Evolutionary conservation across 2,113 vertebrate genomes (phyloP), one percentile per base, ranked within the genome.

Genomic region (Balaeniceps rex): DNA sequence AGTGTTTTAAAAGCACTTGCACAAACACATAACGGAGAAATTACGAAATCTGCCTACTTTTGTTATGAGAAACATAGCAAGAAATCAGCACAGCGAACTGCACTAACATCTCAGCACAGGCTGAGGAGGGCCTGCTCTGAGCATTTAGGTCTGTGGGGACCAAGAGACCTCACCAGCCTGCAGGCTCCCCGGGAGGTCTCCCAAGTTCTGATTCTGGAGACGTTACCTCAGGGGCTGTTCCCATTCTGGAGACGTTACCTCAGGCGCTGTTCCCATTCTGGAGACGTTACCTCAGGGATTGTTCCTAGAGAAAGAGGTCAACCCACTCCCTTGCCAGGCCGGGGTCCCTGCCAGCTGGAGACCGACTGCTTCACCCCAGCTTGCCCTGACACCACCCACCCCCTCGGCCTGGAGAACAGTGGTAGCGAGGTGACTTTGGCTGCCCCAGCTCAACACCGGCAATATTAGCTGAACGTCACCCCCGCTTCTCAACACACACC

Each of bases 371-470:
- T n/a, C 25, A 25, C 25, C 46, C 36, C 19, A 29, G 46, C 36
- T 29, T 24, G 36, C 46, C 57, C 31, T 19, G 9, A 19, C 25
- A 23, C n/a, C 66, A 40, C 15, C 31, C 24, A 6, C 24, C 55
- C 24, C 24, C 29, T 21, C 2, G 0, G 66, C n/a, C 55, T 1
- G 4, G 28, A 7, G 52, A 60, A 51, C 36, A 4, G 55, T 2
- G 9, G 8, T 7, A 38, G 34, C 2, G 4, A n/a, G 36, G 14
- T 18, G 24, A 15, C 81, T 34, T 40, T 29, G 46, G 29, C 52
- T 33, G 28, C 52, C 28, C 16, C 33, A 16, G 40, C 54, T 49
- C 65, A 70, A 36, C 26, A 36, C 52, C 3, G 2, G 23, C 29
- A 11, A 29, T 42, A 61, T 28, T 23, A 34, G 29, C 46, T 28